Evolutionary conservation across 2,888 invertebrate species (phyloP).

Genomic region (Neoscelio sp.): DNA sequence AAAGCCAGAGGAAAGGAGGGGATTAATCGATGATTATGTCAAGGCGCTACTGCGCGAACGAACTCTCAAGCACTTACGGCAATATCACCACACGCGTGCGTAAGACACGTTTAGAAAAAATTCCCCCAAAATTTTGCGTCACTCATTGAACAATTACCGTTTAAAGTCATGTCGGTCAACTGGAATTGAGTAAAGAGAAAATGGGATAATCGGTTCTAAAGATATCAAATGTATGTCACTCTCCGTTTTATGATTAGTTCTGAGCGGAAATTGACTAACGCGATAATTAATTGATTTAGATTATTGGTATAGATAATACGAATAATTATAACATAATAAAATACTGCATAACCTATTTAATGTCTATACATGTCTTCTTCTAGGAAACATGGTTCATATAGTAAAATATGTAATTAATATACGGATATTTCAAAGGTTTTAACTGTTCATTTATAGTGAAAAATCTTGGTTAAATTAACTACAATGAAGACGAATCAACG

Average conservation of each 20-base stretch:
- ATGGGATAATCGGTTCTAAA: not conserved
- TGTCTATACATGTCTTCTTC: too few species aligned
- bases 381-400: too few species aligned
- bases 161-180: not conserved
- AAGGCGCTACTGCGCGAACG: constrained; percentile 61
- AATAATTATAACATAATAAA: too few species aligned
- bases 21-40: constrained; percentile 68
- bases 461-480: too few species aligned
- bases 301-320: too few species aligned
- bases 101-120: constrained; percentile 28
- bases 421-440: too few species aligned
- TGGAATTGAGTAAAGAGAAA: constrained; percentile 5
- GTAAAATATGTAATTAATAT: too few species aligned
- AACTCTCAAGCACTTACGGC: constrained; percentile 41
- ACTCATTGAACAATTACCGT: constrained; percentile 10
- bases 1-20: constrained; percentile 51
- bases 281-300: not conserved
- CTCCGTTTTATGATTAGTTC: not conserved
- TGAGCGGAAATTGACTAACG: too few species aligned
- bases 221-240: not conserved
- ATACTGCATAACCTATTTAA: too few species aligned
- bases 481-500: too few species aligned
- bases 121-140: constrained; percentile 24
- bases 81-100: constrained; percentile 41
- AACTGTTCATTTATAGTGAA: too few species aligned